phyloP scores from a whole-genome alignment of 2,797 vertebrate genomes.

The Brachyalestes nurse region DNA sequence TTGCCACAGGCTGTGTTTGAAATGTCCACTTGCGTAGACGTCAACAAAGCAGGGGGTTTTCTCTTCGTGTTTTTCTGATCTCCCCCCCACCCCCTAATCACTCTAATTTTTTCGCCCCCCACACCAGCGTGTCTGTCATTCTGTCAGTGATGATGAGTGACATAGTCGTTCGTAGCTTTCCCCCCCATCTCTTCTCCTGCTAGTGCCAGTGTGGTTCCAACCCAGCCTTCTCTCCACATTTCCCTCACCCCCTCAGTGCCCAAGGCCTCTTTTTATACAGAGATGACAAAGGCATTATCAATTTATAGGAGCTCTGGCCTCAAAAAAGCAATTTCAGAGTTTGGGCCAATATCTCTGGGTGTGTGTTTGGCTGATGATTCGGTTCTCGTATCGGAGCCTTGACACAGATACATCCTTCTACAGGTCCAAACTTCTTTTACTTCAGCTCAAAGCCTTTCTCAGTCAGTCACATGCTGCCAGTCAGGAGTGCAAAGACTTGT shows the following conservation, averaged over 20 bases:
- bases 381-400: conserved; percentile 63
- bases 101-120: not conserved
- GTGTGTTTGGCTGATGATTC: conserved; percentile 72
- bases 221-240: not conserved
- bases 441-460: no score
- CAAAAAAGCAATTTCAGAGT: conserved; percentile 79
- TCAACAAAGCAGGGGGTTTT: not conserved
- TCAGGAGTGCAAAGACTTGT: no score
- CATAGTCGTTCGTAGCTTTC: not conserved
- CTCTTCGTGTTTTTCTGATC: not conserved
- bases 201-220: no score
- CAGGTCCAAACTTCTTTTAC: no score
- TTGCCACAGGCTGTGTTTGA: not conserved
- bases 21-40: not conserved
- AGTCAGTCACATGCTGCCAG: no score
- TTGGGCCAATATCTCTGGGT: conserved; percentile 74
- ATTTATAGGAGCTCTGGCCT: conserved; percentile 72
- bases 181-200: no score
- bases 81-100: not conserved
- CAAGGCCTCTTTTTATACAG: conserved; percentile 58
- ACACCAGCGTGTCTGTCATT: not conserved
- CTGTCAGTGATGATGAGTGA: not conserved
- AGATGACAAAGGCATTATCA: conserved; percentile 67
- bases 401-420: no score
- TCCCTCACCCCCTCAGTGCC: not conserved